Conservation (phyloP, 2,797 vertebrate genomes). For the Lateolabrax maculatus region DNA sequence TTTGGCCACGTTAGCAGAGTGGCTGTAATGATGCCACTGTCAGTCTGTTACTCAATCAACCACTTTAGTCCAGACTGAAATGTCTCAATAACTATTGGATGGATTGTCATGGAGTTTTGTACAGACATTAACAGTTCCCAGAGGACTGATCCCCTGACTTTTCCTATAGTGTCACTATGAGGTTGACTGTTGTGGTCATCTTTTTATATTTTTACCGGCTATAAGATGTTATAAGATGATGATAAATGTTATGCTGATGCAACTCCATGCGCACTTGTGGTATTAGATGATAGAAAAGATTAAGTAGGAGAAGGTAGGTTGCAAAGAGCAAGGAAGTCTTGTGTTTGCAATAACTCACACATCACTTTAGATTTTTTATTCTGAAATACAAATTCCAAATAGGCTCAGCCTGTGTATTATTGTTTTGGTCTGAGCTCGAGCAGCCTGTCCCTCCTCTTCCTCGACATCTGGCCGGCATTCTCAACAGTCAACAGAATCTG, state of each 20-base stretch:
- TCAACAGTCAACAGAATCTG: constrained; percentile 44
- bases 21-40: accelerated
- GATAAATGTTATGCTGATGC: neutral
- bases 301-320: neutral
- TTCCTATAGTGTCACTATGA: too few species aligned
- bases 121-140: neutral
- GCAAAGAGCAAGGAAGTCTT: neutral
- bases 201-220: neutral
- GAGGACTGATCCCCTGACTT: too few species aligned
- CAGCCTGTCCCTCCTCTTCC: constrained; percentile 56
- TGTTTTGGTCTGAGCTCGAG: constrained; percentile 51
- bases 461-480: constrained; percentile 72
- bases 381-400: constrained; percentile 9
- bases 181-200: too few species aligned
- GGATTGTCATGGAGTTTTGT: neutral
- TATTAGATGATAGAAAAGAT: neutral
- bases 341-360: constrained; percentile 30
- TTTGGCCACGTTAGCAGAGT: accelerated
- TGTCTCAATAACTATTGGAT: neutral
- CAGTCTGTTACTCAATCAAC: neutral
- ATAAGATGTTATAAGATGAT: neutral
- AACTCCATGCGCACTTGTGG: neutral
- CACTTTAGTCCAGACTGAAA: neutral
- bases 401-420: constrained; percentile 7
- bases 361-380: constrained; percentile 29